Percentiles rank a stretch among this genome's conserved stretches.
Evolutionary conservation across 2,797 vertebrate species (phyloP).

Genomic region (Myotis vivesi): DNA sequence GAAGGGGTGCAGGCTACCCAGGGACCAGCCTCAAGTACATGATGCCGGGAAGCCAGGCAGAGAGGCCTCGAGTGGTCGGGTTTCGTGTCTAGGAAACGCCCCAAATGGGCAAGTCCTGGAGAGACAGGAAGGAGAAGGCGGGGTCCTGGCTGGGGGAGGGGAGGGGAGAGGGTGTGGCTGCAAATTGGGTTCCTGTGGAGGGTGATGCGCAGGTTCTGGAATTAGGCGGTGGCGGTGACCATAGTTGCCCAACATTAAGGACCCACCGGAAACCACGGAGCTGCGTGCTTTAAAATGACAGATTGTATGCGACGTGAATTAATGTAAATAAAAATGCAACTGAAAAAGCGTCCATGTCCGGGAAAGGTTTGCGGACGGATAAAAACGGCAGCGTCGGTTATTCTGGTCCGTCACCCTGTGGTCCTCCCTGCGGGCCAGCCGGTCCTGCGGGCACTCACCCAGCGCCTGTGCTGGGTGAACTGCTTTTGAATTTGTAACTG

Average conservation of each 20-base stretch:
- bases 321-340: neutral
- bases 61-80: accelerated
- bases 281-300: neutral
- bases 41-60: neutral
- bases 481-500: neutral
- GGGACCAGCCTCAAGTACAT: neutral
- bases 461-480: accelerated
- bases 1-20: accelerated
- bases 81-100: neutral
- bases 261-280: neutral
- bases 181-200: neutral
- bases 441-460: neutral
- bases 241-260: neutral
- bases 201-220: neutral
- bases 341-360: neutral
- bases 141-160: neutral
- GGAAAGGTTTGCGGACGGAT: accelerated
- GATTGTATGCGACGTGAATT: neutral
- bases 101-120: accelerated
- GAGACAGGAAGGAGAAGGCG: neutral
- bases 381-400: accelerated
- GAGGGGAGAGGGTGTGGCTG: too few relatives aligned
- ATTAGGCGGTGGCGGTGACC: neutral
- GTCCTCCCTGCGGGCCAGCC: accelerated
- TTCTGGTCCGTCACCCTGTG: too few relatives aligned